Evolutionary conservation across 2,888 invertebrate species (phyloP).

Genomic region (Pollenia angustigena): DNA sequence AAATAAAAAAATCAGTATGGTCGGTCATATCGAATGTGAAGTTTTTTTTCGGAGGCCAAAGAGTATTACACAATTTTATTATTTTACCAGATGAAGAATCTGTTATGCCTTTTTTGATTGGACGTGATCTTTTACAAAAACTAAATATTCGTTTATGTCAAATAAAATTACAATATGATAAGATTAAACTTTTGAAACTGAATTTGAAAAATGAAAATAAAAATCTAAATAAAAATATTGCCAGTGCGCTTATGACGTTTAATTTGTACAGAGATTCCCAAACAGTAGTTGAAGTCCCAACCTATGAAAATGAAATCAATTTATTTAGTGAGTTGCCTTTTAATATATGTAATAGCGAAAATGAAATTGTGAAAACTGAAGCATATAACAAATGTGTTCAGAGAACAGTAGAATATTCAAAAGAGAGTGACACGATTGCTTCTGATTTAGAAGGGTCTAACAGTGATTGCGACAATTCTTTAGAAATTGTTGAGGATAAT

Average conservation of each 20-base stretch:
- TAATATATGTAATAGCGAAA: no score
- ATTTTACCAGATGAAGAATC: slow-evolving; percentile 22
- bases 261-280: background rate
- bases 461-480: background rate
- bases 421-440: no score
- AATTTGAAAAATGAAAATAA: background rate
- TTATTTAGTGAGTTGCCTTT: background rate
- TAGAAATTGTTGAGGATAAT: background rate
- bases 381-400: no score
- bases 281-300: background rate
- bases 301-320: background rate
- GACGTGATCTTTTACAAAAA: background rate
- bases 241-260: slow-evolving; percentile 2
- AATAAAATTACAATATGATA: no score
- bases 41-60: background rate
- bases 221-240: background rate
- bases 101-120: slow-evolving; percentile 7
- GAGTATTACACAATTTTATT: background rate
- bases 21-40: background rate
- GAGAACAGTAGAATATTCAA: no score
- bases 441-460: no score
- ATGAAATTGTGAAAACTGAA: no score
- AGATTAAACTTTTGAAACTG: background rate
- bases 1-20: no score
- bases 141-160: background rate